phyloP scores from a whole-genome alignment of 2,888 invertebrate species.

The Hemicrepidius hirtus region DNA sequence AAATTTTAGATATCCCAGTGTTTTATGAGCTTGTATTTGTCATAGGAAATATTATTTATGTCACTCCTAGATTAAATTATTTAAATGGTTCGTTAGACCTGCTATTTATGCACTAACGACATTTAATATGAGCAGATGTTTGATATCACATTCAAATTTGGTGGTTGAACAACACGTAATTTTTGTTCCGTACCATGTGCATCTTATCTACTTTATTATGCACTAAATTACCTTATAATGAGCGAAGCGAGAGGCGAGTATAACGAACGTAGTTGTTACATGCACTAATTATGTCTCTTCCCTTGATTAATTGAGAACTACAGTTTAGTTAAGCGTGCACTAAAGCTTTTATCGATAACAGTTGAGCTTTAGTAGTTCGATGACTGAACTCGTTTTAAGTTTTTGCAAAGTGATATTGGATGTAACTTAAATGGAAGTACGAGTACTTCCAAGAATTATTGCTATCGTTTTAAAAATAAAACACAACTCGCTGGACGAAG shows the following conservation, averaged over 20 bases:
- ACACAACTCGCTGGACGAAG: no score
- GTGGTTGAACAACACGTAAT: constrained; percentile 36
- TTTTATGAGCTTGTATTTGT: constrained; percentile 42
- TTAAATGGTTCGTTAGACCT: constrained; percentile 39
- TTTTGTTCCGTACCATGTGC: constrained; percentile 35
- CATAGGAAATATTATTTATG: constrained; percentile 40
- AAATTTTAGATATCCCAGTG: constrained; percentile 40
- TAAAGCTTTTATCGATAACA: constrained; percentile 33
- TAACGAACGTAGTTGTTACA: constrained; percentile 26
- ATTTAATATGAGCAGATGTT: constrained; percentile 47
- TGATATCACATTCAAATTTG: constrained; percentile 50
- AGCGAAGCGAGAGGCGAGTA: constrained; percentile 33
- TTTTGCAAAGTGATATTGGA: constrained; percentile 29
- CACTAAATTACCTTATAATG: constrained; percentile 46
- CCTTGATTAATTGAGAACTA: constrained; percentile 37
- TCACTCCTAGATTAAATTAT: constrained; percentile 38
- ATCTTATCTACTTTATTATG: constrained; percentile 32
- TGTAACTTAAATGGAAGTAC: constrained; percentile 21
- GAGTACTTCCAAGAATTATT: constrained; percentile 6
- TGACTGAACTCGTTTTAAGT: constrained; percentile 30
- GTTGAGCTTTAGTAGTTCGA: constrained; percentile 16
- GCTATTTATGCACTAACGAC: constrained; percentile 38
- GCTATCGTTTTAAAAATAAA: no score
- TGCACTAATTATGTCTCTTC: constrained; percentile 32
- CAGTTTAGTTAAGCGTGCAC: constrained; percentile 19